Evolutionary conservation across 1,140 invertebrate genomes (phyloP).

Genomic region (Scaptomyza montana): DNA sequence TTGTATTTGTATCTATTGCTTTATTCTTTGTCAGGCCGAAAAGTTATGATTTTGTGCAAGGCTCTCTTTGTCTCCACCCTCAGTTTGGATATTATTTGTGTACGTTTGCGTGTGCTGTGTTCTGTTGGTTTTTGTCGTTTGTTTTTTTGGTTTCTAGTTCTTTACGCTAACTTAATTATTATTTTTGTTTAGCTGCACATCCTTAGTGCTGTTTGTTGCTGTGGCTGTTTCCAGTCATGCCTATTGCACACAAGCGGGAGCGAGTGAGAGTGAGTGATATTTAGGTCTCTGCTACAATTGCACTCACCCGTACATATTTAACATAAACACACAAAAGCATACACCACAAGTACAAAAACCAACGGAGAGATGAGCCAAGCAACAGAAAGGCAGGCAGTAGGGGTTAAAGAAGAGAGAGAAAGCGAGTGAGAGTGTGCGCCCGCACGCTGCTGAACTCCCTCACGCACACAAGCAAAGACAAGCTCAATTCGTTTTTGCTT

Average conservation of each 20-base stretch:
- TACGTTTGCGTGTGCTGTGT: not conserved
- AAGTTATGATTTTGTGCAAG: not conserved
- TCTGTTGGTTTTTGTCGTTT: not conserved
- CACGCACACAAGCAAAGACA: conserved; percentile 9
- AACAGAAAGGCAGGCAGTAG: conserved; percentile 12
- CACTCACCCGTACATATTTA: conserved; percentile 8
- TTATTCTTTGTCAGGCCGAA: conserved; percentile 4
- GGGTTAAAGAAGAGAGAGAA: not conserved
- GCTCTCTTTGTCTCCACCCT: not conserved
- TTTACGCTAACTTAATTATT: conserved; percentile 26
- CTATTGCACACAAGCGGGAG: conserved; percentile 27
- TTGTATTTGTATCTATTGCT: conserved; percentile 5
- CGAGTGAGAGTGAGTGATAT: conserved; percentile 7
- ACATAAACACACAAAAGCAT: not conserved
- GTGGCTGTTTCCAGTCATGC: conserved; percentile 23
- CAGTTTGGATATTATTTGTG: not conserved
- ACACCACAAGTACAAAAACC: conserved; percentile 4
- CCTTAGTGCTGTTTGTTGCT: conserved; percentile 26
- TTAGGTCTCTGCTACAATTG: conserved; percentile 17
- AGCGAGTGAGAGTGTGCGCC: conserved; percentile 15
- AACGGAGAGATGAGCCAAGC: conserved; percentile 9
- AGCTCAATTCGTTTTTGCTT: conserved; percentile 8
- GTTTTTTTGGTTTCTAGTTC: conserved; percentile 34
- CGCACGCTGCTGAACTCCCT: conserved; percentile 16
- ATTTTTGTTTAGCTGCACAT: conserved; percentile 30